These are phyloP conservation scores for Stenotaenia linearis DNA, from an alignment of 2,888 invertebrate genomes.

Conservation along the genomic window DNA sequence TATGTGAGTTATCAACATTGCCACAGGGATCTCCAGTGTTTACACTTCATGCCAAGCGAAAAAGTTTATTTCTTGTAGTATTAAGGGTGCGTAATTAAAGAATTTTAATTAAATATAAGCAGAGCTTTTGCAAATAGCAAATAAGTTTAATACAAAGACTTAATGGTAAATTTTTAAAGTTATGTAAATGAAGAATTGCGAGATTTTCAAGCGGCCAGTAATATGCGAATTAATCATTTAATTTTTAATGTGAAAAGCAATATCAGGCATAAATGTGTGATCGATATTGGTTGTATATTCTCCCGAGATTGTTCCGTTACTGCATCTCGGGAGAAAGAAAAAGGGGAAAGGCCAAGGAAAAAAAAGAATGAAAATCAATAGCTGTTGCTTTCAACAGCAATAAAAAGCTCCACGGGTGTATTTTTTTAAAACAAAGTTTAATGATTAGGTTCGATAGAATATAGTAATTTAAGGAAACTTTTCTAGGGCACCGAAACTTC, in stretches of 20 bases:
- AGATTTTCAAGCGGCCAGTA: too few species aligned
- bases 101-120: neutral
- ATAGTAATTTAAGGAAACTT: neutral
- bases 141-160: neutral
- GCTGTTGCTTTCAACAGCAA: constrained; percentile 1
- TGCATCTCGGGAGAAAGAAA: neutral
- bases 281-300: constrained; percentile 20
- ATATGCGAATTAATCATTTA: neutral
- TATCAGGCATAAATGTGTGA: neutral
- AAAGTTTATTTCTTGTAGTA: neutral
- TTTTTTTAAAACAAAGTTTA: neutral
- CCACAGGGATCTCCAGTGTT: too few species aligned
- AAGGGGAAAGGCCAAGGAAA: neutral
- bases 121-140: neutral
- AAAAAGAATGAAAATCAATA: neutral
- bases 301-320: constrained; percentile 9
- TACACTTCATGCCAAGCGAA: neutral
- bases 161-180: neutral
- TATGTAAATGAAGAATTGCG: neutral
- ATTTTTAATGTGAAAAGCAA: neutral
- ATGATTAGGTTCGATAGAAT: neutral
- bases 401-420: neutral
- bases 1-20: too few species aligned
- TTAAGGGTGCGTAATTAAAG: neutral
- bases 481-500: too few species aligned